Base-by-base conservation (phyloP, 2,888 invertebrate genomes). In the Tridacna crocea region DNA sequence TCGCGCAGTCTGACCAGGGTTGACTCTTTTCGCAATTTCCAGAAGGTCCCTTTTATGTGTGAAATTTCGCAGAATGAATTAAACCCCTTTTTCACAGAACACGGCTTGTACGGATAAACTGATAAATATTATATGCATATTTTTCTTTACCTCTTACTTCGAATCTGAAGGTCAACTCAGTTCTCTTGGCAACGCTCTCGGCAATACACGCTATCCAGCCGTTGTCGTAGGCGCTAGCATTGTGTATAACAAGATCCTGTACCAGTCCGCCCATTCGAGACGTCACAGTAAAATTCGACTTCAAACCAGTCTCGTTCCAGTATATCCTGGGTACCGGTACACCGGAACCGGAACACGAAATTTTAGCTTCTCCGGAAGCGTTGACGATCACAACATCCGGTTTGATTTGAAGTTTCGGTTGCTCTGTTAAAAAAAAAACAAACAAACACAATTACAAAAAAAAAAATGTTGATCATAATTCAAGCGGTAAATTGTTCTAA, bases 171-270 rank as follows among this genome's bases (percentile, higher is more conserved):
- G 79, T 80, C 8, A 58, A 74, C 24, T 61, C 74, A 15, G 76
- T 75, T 63, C 79, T 77, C 15, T 78, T 77, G 13, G 87, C 89
- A 22, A 85, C 80, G 75, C 85, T 90, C 66, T 87, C 85, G 15
- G 84, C 88, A 26, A 77, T 72, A 82, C 90, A 90, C 0, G 81
- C 76, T 11, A 87, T 74, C 76, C 82, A 83, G 3, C 89, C 88
- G 61, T 85, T 88, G 66, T 89, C 89, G n/a, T 68, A 74, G 24
- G 77, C 48, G 73, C 79, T 87, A 2, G 87, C 85, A 74, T 86
- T 84, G 27, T 72, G 48, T 0, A 90, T 82, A 10, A 77, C 36
- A 10, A 90, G 74, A n/a, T 77, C 77, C 27, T 82, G 83, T 10
- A 72, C 63, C 15, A 75, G 72, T 13, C 83, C 83, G 55, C 81